Evolutionary conservation across 1,140 invertebrate genomes (phyloP).

Genomic region (Lepidurus couesii): DNA sequence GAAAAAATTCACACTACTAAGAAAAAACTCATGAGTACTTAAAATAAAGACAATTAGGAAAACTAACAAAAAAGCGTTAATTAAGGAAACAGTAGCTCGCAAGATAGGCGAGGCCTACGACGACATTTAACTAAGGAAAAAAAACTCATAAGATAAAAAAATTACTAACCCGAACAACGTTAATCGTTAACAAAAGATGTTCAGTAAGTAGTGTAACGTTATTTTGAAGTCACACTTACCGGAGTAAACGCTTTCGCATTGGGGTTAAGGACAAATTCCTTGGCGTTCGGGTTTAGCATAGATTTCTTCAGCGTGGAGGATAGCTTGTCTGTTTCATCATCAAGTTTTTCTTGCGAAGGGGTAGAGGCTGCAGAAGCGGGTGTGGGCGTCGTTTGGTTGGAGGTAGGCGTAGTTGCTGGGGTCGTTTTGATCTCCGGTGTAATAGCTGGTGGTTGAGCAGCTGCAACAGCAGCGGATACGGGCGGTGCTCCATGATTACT

Average conservation of each 20-base stretch:
- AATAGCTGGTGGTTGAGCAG: conserved; percentile 31
- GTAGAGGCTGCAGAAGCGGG: conserved; percentile 35
- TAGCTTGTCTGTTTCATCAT: conserved; percentile 52
- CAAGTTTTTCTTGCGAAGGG: conserved; percentile 34
- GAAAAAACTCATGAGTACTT: too few species aligned
- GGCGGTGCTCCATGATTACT: conserved; percentile 32
- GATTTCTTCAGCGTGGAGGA: conserved; percentile 64
- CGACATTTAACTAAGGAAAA: conserved; percentile 32
- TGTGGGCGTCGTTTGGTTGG: conserved; percentile 34
- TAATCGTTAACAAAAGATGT: not conserved
- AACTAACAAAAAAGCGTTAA: too few species aligned
- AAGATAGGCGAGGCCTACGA: too few species aligned
- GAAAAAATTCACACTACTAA: too few species aligned
- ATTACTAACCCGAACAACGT: not conserved
- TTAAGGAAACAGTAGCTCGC: too few species aligned
- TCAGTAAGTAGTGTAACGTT: conserved; percentile 28
- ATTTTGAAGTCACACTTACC: conserved; percentile 49
- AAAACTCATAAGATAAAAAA: not conserved
- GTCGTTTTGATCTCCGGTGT: conserved; percentile 23
- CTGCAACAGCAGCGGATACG: conserved; percentile 31
- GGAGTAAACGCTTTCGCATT: conserved; percentile 77
- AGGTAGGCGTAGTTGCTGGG: conserved; percentile 27
- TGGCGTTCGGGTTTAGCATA: conserved; percentile 78
- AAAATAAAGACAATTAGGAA: too few species aligned
- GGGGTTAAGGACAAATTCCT: conserved; percentile 76